Evolutionary conservation across 2,888 invertebrate species (phyloP).

Genomic region (Geophilus truncorum): DNA sequence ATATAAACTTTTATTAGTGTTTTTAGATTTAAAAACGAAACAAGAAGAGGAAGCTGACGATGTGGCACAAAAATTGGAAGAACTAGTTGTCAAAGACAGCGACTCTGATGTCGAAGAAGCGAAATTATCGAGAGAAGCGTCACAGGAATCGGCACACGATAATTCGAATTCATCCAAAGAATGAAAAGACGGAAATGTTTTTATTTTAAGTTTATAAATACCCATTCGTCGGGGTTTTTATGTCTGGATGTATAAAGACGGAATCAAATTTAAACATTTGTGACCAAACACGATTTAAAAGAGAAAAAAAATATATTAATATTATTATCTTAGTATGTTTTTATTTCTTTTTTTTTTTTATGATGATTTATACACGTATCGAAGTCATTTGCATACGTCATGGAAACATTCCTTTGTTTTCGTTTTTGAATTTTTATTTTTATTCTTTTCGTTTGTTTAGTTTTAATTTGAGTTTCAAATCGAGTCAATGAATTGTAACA

Average conservation of each 20-base stretch:
- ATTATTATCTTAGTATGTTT: too few species aligned
- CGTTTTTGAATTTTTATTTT: too few species aligned
- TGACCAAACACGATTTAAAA: too few species aligned
- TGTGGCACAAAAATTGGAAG: conserved; percentile 27
- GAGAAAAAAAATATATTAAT: too few species aligned
- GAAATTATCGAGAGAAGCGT: background rate
- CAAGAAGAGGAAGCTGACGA: conserved; percentile 31
- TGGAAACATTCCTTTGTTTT: too few species aligned
- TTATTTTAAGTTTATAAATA: background rate
- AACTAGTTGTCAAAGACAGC: conserved; percentile 8
- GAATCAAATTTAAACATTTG: too few species aligned
- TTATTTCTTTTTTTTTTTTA: too few species aligned
- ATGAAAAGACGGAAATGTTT: background rate
- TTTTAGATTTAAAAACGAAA: conserved; percentile 2
- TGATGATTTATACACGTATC: too few species aligned
- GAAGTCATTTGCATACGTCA: too few species aligned
- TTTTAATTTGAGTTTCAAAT: background rate
- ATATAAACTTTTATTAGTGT: background rate
- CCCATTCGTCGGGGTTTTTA: too few species aligned
- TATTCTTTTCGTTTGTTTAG: background rate
- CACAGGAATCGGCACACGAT: background rate
- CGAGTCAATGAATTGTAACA: background rate
- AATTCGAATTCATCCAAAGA: background rate
- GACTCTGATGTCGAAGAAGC: background rate
- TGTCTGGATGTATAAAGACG: too few species aligned